A percentile compares a stretch with the other conserved stretches of the same genome.
phyloP scores from a whole-genome alignment of 2,888 invertebrate species.

The Epistrophe eligans region DNA sequence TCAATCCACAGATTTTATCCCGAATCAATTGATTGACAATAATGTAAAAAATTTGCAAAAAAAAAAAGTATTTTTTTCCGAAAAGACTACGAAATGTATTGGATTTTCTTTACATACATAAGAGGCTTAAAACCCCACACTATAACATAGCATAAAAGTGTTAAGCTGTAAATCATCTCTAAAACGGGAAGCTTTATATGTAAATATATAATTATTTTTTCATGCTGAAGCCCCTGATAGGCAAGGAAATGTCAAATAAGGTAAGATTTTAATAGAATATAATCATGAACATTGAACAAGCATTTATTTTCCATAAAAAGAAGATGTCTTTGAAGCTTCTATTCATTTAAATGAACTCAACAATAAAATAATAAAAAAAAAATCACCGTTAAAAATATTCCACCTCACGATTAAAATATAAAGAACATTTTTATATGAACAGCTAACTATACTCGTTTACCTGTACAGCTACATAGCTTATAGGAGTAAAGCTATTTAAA shows the following conservation, averaged over 20 bases:
- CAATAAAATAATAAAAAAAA: not conserved
- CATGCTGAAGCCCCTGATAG: not conserved
- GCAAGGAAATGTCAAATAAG: conserved; percentile 7
- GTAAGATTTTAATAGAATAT: not conserved
- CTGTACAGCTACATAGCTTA: not conserved
- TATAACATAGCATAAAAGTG: no score
- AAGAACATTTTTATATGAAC: not conserved
- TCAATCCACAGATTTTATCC: no score
- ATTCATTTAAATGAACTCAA: not conserved
- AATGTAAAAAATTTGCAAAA: no score
- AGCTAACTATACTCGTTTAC: not conserved
- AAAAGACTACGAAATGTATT: no score
- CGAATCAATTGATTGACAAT: no score
- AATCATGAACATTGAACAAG: not conserved
- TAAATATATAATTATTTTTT: not conserved
- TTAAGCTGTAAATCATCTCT: no score
- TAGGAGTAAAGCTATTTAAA: conserved; percentile 37
- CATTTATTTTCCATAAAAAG: not conserved
- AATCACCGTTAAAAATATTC: conserved; percentile 12
- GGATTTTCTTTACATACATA: no score
- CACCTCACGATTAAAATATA: conserved; percentile 59
- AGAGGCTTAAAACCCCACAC: no score
- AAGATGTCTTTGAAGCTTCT: conserved; percentile 1
- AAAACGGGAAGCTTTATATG: no score
- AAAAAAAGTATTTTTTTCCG: no score